These are phyloP conservation scores for Halisarca cf. caerulea DNA, from an alignment of 37 sponge, comb jelly and placozoan species.

Conservation along the genomic window DNA sequence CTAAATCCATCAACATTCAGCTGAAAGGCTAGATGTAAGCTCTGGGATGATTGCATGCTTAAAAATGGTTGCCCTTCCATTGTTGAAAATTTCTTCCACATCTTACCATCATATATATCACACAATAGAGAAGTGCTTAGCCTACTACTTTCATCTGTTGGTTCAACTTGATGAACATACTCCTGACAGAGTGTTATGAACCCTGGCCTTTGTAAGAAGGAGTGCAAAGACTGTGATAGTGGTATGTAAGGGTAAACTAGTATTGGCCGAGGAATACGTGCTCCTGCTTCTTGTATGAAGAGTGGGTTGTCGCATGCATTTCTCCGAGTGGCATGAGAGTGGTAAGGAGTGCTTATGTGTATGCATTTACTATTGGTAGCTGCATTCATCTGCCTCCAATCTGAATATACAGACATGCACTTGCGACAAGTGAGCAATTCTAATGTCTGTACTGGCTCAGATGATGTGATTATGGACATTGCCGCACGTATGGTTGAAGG, in stretches of 20 bases:
- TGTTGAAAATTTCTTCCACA: slow-evolving; percentile 44
- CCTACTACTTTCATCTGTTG: not conserved
- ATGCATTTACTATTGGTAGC: slow-evolving; percentile 1
- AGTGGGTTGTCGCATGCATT: slow-evolving; percentile 25
- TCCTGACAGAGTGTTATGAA: slow-evolving; percentile 21
- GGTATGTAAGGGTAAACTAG: slow-evolving; percentile 46
- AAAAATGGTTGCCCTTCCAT: not conserved
- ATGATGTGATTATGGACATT: not conserved
- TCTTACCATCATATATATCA: slow-evolving; percentile 52
- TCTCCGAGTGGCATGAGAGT: slow-evolving; percentile 29
- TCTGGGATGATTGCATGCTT: not conserved
- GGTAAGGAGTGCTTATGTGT: slow-evolving; percentile 51
- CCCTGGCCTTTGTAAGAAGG: slow-evolving; percentile 24
- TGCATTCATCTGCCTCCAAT: too few species aligned
- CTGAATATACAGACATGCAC: not conserved
- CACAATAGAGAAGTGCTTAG: not conserved
- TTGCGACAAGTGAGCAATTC: slow-evolving; percentile 1
- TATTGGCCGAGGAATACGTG: not conserved
- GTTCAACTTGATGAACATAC: not conserved
- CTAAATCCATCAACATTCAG: slow-evolving; percentile 74
- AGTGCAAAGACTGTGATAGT: not conserved
- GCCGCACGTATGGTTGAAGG: not conserved
- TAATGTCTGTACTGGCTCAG: not conserved
- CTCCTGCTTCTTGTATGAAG: slow-evolving; percentile 16
- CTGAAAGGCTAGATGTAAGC: slow-evolving; percentile 26